phyloP scores from a whole-genome alignment of 1,140 invertebrate genomes.

The Cotesia vestalis region DNA sequence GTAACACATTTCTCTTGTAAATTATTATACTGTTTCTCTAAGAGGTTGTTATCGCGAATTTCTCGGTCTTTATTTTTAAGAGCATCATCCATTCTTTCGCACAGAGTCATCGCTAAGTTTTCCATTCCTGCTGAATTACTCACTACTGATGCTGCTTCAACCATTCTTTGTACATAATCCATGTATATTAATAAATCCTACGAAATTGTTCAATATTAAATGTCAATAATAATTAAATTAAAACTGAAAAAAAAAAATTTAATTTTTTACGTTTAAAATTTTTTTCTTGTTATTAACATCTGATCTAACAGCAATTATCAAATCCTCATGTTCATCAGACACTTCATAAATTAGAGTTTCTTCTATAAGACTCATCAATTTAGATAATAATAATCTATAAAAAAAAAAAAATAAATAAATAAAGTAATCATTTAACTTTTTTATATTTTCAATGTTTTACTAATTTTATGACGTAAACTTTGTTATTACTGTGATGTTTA shows the following conservation, averaged over 20 bases:
- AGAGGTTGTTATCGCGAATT: slow-evolving; percentile 43
- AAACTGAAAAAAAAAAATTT: not conserved
- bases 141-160: slow-evolving; percentile 53
- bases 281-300: slow-evolving; percentile 55
- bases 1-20: slow-evolving; percentile 53
- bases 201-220: slow-evolving; percentile 27
- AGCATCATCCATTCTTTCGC: slow-evolving; percentile 56
- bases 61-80: slow-evolving; percentile 51
- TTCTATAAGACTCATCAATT: slow-evolving; percentile 53
- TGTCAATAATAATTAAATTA: not conserved
- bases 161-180: slow-evolving; percentile 60
- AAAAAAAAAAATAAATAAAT: not conserved
- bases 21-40: slow-evolving; percentile 54
- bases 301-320: slow-evolving; percentile 50
- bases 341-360: slow-evolving; percentile 53
- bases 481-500: too few species aligned
- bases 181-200: slow-evolving; percentile 56
- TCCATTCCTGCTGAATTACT: slow-evolving; percentile 58
- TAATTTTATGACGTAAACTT: not conserved
- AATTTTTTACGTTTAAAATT: slow-evolving; percentile 45
- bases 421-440: slow-evolving; percentile 13
- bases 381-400: slow-evolving; percentile 48
- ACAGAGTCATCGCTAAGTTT: slow-evolving; percentile 54
- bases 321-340: slow-evolving; percentile 54
- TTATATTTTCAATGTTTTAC: slow-evolving; percentile 23